Conservation (phyloP, 2,797 vertebrate species). For the Myiotriccus ornatus region DNA sequence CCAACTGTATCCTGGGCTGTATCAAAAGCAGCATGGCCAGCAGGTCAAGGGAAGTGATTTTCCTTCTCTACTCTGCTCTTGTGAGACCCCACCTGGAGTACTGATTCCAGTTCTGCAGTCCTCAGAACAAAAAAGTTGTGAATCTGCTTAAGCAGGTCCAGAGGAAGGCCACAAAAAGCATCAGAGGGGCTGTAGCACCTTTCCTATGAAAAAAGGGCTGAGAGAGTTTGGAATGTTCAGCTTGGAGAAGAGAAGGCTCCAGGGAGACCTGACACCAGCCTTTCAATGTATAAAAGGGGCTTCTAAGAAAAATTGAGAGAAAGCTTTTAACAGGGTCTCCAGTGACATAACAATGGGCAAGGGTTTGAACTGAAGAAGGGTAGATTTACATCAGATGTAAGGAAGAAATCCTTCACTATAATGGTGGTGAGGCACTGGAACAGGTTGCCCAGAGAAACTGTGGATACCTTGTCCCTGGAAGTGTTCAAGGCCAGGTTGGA, state of each 20-base stretch:
- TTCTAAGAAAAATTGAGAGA: neutral
- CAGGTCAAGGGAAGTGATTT: neutral
- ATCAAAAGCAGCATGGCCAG: neutral
- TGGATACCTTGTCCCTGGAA: neutral
- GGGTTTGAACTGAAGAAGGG: neutral
- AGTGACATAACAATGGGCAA: neutral
- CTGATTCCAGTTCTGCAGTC: neutral
- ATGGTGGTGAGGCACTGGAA: neutral
- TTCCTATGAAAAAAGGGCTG: neutral
- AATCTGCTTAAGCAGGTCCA: neutral
- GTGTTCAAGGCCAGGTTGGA: neutral
- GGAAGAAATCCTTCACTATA: neutral
- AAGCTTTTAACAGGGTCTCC: neutral
- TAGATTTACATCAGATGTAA: neutral
- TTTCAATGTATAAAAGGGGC: neutral
- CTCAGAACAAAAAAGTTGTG: neutral
- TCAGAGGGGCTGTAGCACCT: neutral
- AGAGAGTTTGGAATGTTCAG: neutral
- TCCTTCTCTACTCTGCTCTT: neutral
- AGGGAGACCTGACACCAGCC: neutral
- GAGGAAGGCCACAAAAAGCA: neutral
- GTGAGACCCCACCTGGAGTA: neutral
- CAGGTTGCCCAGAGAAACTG: neutral
- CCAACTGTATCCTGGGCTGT: accelerated
- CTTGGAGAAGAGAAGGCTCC: neutral